These are phyloP conservation scores for Drosophila cognata DNA, from an alignment of 2,888 invertebrate species.

Conservation along the genomic window DNA sequence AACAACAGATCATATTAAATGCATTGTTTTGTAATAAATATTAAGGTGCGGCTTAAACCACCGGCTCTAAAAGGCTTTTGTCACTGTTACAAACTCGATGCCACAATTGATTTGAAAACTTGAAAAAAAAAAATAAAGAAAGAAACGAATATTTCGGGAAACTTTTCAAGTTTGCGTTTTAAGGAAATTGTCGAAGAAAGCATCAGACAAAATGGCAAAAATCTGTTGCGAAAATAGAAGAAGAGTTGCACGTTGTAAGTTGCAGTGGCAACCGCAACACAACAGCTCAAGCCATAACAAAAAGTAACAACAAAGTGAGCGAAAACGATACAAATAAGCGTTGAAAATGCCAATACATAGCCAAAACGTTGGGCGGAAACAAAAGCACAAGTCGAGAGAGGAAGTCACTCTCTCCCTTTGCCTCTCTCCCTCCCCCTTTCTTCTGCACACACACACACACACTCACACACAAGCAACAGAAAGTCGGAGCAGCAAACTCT, in stretches of 20 bases:
- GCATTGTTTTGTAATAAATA: constrained; percentile 41
- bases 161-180: constrained; percentile 74
- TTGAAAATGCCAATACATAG: constrained; percentile 76
- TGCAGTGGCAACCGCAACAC: constrained; percentile 62
- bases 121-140: constrained; percentile 23
- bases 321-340: constrained; percentile 78
- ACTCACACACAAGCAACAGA: constrained; percentile 21
- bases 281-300: constrained; percentile 44
- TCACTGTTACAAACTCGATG: constrained; percentile 52
- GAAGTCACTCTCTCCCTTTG: background rate
- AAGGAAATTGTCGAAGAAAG: constrained; percentile 68
- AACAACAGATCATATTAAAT: constrained; percentile 13
- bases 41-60: constrained; percentile 27
- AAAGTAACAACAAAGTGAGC: constrained; percentile 74
- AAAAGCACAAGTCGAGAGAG: constrained; percentile 33
- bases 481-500: constrained; percentile 61
- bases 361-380: constrained; percentile 58
- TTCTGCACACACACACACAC: background rate
- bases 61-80: constrained; percentile 44
- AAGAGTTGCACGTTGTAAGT: constrained; percentile 50
- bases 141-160: constrained; percentile 51
- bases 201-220: constrained; percentile 40
- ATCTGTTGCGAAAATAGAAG: constrained; percentile 40
- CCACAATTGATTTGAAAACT: constrained; percentile 63
- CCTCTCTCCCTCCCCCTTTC: background rate